Conservation (phyloP, 2,797 vertebrate genomes). For the Lepus oiostolus region DNA sequence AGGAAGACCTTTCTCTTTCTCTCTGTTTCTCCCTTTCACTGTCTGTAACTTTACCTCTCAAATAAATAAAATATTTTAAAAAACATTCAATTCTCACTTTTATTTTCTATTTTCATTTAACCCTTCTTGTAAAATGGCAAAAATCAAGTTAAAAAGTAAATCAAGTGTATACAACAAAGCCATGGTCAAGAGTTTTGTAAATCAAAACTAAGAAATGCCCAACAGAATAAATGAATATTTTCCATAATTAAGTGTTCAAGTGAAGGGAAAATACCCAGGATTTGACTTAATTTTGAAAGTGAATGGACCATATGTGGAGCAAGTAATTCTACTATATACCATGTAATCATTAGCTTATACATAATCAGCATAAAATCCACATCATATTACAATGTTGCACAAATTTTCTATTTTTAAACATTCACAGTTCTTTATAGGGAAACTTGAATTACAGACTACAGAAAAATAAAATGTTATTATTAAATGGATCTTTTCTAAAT, state of each 20-base stretch:
- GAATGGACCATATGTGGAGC: not conserved
- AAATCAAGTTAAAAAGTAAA: slow-evolving; percentile 23
- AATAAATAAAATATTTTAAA: too few relatives aligned
- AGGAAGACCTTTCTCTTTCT: too few relatives aligned
- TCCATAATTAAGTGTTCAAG: not conserved
- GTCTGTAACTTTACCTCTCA: too few relatives aligned
- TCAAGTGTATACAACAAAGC: not conserved
- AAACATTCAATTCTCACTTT: not conserved
- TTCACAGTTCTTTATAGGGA: not conserved
- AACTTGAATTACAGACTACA: not conserved
- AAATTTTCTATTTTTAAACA: slow-evolving; percentile 5
- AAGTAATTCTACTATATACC: not conserved
- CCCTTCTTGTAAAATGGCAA: not conserved
- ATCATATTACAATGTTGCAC: not conserved
- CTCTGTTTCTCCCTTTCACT: too few relatives aligned
- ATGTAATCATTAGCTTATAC: not conserved
- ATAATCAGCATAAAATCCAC: not conserved
- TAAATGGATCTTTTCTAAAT: not conserved
- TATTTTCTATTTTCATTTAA: slow-evolving; percentile 4
- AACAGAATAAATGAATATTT: not conserved
- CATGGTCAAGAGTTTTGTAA: not conserved
- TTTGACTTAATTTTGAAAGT: not conserved
- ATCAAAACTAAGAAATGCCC: slow-evolving; percentile 27
- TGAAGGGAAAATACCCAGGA: not conserved
- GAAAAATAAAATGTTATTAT: slow-evolving; percentile 34